Base-by-base conservation (phyloP, 2,888 invertebrate genomes). In the Rambutsinella grinnellia region DNA sequence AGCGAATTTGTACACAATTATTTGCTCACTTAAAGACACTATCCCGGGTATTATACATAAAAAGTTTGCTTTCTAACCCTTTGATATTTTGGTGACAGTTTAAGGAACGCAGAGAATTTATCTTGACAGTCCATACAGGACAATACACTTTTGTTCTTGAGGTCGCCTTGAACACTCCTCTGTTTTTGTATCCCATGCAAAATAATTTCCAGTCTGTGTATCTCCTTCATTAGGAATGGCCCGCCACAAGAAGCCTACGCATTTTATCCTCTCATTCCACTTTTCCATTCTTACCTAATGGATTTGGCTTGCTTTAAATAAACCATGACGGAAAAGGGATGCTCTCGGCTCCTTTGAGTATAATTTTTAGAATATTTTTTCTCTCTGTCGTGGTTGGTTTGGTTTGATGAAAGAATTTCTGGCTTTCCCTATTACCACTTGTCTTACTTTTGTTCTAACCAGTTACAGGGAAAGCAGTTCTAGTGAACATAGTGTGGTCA, bases 231-330 rank as follows among this genome's bases (percentile, higher is more conserved):
- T 57, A 26, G 54, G 24, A 57, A 26, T 21, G 21, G 26, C 3
- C 6, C 61, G 47, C 63, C 63, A 53, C 63, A 65, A 36, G 36
- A 36, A 36, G 53, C 63, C 28, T 53, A 53, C 28, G 28, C 53
- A 65, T 65, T 36, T 36, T 23, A 17, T 36, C 27, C 23, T 21
- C 49, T 44, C 60, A 61, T 65, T 58, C 72, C 60, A 66, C 65
- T 61, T 46, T 23, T 47, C 46, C 57, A 65, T 72, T 72, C 72
- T 66, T 65, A 71, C 57, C 71, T 71, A 72, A 72, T 72, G 72
- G 72, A 72, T 72, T 72, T 66, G 72, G 72, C 72, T 60, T 72
- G 72, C n/a, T 72, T 72, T 66, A 72, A 66, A 72, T 66, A 72
- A 66, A 66, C 72, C 72, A 65, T 61, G 72, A 72, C 60, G 66